Conservation (phyloP, 2,113 vertebrate species). For the Sylvicapra grimmia region DNA sequence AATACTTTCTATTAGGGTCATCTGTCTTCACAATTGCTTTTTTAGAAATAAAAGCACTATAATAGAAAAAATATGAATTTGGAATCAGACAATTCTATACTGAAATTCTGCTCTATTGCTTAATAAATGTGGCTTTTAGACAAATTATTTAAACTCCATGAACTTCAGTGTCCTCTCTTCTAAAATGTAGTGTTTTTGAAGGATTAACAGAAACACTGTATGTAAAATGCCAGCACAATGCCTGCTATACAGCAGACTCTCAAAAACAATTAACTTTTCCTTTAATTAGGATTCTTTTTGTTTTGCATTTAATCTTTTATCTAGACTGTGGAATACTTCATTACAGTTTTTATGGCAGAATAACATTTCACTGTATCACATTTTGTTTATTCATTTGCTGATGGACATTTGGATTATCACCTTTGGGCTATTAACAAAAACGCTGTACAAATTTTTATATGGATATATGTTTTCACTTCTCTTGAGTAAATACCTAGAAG, state of each 20-base stretch:
- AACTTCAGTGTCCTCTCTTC: background rate
- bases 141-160: background rate
- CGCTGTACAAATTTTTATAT: background rate
- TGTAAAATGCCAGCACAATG: background rate
- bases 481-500: background rate
- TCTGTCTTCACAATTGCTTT: background rate
- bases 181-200: background rate
- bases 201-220: background rate
- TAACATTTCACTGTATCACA: background rate
- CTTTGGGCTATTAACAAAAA: background rate
- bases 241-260: background rate
- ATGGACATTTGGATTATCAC: background rate
- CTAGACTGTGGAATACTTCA: background rate
- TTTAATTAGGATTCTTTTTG: background rate
- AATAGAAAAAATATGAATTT: background rate
- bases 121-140: background rate
- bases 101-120: background rate
- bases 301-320: background rate
- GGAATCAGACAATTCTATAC: background rate
- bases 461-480: background rate
- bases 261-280: background rate
- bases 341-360: background rate
- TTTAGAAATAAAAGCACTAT: slow-evolving; percentile 2
- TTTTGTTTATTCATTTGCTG: background rate
- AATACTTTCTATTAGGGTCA: background rate